Evolutionary conservation across 2,888 invertebrate species (phyloP).

Genomic region (Carcina quercana): DNA sequence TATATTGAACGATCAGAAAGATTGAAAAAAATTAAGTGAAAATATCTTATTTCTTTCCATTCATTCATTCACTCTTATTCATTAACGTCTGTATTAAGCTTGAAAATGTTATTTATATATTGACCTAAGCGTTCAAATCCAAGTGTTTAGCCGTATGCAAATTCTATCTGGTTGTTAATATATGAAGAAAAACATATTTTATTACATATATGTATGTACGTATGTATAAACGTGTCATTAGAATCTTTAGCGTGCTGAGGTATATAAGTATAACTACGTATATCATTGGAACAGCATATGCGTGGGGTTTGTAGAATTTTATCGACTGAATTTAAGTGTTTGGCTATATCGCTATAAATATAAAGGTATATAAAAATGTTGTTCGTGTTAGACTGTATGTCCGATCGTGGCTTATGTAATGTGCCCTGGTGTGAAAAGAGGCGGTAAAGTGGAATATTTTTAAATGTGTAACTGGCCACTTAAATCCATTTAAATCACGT

Average conservation of each 20-base stretch:
- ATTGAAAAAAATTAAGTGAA: conserved; percentile 4
- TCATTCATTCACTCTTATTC: no score
- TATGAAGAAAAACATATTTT: conserved; percentile 56
- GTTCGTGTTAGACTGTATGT: conserved; percentile 26
- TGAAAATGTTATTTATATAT: no score
- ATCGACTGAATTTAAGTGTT: conserved; percentile 57
- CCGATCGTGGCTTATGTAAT: conserved; percentile 32
- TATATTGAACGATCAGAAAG: conserved; percentile 7
- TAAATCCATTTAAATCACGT: no score
- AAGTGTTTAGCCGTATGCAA: conserved; percentile 59
- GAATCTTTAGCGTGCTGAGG: conserved; percentile 48
- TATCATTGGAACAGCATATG: no score
- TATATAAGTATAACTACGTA: conserved; percentile 27
- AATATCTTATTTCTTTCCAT: not conserved
- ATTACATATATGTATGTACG: conserved; percentile 35
- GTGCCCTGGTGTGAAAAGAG: no score
- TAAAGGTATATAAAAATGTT: conserved; percentile 26
- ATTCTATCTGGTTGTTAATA: conserved; percentile 69
- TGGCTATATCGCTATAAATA: conserved; percentile 32
- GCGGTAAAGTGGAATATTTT: no score
- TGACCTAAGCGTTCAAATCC: no score
- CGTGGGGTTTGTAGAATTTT: conserved; percentile 40
- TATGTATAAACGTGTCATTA: conserved; percentile 43
- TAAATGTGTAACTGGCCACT: no score
- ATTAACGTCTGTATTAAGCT: no score